Conservation (phyloP, 1,140 invertebrate species). For the Drosophila malerkotliana region DNA sequence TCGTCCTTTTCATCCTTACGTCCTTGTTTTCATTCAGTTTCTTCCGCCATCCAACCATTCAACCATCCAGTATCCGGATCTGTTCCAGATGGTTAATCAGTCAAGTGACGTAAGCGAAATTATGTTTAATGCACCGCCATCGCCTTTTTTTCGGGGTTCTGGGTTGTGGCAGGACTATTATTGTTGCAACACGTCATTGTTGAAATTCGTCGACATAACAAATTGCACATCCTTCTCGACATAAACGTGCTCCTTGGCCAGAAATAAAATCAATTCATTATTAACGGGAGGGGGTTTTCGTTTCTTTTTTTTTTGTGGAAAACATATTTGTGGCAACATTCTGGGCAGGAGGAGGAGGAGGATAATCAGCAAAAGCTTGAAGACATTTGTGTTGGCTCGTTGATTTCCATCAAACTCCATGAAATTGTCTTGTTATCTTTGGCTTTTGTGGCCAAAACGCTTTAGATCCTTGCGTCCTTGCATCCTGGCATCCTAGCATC, state of each 20-base stretch:
- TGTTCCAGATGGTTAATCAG: slow-evolving; percentile 55
- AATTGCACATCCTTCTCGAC: slow-evolving; percentile 17
- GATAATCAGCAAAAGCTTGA: slow-evolving; percentile 11
- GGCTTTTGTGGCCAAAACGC: slow-evolving; percentile 49
- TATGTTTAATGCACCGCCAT: slow-evolving; percentile 43
- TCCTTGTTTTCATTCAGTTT: slow-evolving; percentile 7
- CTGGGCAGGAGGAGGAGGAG: not conserved
- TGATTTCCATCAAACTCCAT: slow-evolving; percentile 52
- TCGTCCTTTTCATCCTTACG: not conserved
- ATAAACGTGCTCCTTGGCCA: not conserved
- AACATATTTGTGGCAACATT: not conserved
- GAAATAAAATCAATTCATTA: not conserved
- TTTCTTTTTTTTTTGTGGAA: not conserved
- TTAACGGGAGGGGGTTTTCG: not conserved
- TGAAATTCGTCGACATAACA: slow-evolving; percentile 15
- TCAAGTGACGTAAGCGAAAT: slow-evolving; percentile 60
- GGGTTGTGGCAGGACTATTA: not conserved
- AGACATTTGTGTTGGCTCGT: slow-evolving; percentile 28
- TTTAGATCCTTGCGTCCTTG: slow-evolving; percentile 1
- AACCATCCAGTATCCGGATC: not conserved
- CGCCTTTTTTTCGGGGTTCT: not conserved
- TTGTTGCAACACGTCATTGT: slow-evolving; percentile 16
- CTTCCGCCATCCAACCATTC: not conserved
- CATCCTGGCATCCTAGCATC: not conserved
- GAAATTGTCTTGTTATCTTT: slow-evolving; percentile 66